Evolutionary conservation across 1,140 invertebrate genomes (phyloP).

Genomic region (Drosophila grimshawi): DNA sequence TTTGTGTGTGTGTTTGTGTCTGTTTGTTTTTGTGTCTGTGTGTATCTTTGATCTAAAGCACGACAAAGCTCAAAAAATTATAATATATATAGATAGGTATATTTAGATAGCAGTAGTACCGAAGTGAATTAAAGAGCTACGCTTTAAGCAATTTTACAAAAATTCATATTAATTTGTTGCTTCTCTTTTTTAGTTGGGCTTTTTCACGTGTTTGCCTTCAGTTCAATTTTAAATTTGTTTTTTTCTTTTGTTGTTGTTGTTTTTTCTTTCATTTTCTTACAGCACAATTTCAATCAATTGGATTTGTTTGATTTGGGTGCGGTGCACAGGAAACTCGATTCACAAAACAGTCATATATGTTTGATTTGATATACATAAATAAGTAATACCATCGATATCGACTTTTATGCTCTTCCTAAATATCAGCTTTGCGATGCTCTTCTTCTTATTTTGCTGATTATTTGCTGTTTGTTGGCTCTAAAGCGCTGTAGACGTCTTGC

Average conservation of each 20-base stretch:
- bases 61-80: conserved; percentile 51
- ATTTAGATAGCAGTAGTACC: conserved; percentile 29
- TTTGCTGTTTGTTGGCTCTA: conserved; percentile 45
- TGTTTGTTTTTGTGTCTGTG: conserved; percentile 24
- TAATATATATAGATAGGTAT: conserved; percentile 8
- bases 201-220: conserved; percentile 20
- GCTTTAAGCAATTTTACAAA: conserved; percentile 70
- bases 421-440: background rate
- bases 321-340: conserved; percentile 40
- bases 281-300: conserved; percentile 57
- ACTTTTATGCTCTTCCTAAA: conserved; percentile 18
- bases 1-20: conserved; percentile 39
- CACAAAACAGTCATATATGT: conserved; percentile 44
- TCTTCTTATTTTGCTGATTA: conserved; percentile 17
- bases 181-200: conserved; percentile 35
- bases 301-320: conserved; percentile 45
- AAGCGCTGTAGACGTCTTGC: conserved; percentile 65
- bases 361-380: conserved; percentile 39
- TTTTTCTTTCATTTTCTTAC: conserved; percentile 46
- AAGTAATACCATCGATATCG: conserved; percentile 35
- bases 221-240: conserved; percentile 37
- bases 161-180: conserved; percentile 27
- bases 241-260: conserved; percentile 35
- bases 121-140: conserved; percentile 48
- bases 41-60: conserved; percentile 16